These are phyloP conservation scores for Dendrolimus houi DNA, from an alignment of 2,888 invertebrate species.

Conservation along the genomic window DNA sequence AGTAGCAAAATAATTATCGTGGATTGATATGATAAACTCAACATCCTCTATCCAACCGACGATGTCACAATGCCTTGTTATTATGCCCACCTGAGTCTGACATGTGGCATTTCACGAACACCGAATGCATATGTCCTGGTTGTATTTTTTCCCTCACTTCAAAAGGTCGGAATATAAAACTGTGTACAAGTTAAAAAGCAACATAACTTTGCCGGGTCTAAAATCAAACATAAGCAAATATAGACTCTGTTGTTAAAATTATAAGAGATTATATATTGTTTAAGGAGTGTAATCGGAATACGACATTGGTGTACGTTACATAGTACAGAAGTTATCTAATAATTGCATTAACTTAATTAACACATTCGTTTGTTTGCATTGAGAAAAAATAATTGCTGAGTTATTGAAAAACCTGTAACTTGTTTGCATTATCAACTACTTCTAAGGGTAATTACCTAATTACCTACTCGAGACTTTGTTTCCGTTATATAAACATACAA, in stretches of 20 bases:
- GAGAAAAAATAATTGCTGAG: constrained; percentile 33
- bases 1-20: constrained; percentile 1
- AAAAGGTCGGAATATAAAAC: constrained; percentile 44
- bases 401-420: constrained; percentile 8
- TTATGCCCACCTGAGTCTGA: constrained; percentile 28
- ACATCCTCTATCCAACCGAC: constrained; percentile 25
- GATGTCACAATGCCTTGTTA: constrained; percentile 26
- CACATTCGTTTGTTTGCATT: constrained; percentile 39
- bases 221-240: background rate
- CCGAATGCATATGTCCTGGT: constrained; percentile 23
- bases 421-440: background rate
- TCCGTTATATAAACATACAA: too few species aligned
- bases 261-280: background rate
- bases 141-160: constrained; percentile 39
- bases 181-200: constrained; percentile 19
- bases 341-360: constrained; percentile 56
- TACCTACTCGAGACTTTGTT: background rate
- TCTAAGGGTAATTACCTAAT: background rate
- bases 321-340: constrained; percentile 33
- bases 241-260: background rate
- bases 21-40: constrained; percentile 10
- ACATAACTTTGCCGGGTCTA: background rate
- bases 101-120: constrained; percentile 58
- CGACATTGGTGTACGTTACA: constrained; percentile 23
- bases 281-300: background rate